Evolutionary conservation across 2,888 invertebrate genomes (phyloP).

Genomic region (Abscondita cerata): DNA sequence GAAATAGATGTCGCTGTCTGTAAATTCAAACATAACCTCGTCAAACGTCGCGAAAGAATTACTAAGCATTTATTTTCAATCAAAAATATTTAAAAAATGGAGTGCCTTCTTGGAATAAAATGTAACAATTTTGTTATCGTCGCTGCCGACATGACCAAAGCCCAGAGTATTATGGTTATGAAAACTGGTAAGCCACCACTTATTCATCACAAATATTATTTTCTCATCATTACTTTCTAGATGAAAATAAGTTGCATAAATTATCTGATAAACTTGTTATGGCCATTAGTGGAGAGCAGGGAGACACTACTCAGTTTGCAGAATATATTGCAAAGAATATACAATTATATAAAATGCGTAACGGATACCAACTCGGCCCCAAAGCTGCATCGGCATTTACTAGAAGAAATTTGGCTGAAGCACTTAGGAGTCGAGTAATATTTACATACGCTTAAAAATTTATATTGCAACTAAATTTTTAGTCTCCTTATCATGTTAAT

Average conservation of each 20-base stretch:
- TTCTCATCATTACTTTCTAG: too few species aligned
- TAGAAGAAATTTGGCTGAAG: conserved; percentile 91
- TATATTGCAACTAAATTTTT: too few species aligned
- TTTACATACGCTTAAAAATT: too few species aligned
- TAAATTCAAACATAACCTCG: conserved; percentile 1
- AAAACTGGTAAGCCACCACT: conserved; percentile 78
- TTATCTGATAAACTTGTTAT: conserved; percentile 89
- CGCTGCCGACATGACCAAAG: conserved; percentile 89
- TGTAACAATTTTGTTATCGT: conserved; percentile 92
- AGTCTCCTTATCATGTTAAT: conserved; percentile 83
- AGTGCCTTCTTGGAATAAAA: conserved; percentile 90
- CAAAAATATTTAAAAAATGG: conserved; percentile 64
- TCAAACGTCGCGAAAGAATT: background rate
- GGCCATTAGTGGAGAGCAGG: conserved; percentile 94
- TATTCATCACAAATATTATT: too few species aligned
- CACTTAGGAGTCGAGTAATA: conserved; percentile 83
- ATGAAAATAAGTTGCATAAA: conserved; percentile 92
- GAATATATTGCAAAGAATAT: conserved; percentile 98
- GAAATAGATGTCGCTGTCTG: too few species aligned
- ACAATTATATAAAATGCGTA: conserved; percentile 97
- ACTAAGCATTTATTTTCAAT: conserved; percentile 14
- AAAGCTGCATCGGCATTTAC: conserved; percentile 93
- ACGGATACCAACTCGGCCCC: conserved; percentile 95
- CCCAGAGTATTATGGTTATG: conserved; percentile 92
- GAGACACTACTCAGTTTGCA: conserved; percentile 97